Base-by-base conservation (phyloP, 2,113 vertebrate species). In the Coreoperca whiteheadi region DNA sequence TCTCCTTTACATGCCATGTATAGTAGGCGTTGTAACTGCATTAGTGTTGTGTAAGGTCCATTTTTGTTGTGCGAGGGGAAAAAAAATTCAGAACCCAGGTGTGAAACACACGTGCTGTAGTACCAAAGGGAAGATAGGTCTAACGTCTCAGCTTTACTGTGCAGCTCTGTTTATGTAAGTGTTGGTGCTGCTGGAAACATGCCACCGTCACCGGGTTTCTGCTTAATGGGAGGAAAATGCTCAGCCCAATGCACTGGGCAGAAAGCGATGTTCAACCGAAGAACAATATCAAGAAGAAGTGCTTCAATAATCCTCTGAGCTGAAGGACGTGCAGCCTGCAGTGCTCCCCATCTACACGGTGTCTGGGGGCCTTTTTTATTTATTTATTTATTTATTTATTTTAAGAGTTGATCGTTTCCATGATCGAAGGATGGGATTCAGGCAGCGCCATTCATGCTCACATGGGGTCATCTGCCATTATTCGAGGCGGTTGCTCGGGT, bases 401-500 rank as follows among this genome's bases (percentile, higher is more conserved):
- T n/a, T n/a, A n/a, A n/a, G n/a, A n/a, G n/a, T n/a, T 21, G 41
- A 50, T 28, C 14, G 39, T 41, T 54, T 63, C 69, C 21, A 1
- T 65, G 70, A 83, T 69, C 2, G 51, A 82, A 76, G 68, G 76
- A 76, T 81, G 71, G 20, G 61, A 87, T 83, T 57, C 74, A 25
- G 53, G 10, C 15, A 12, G 43, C 2, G 4, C 39, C 65, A 68
- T 67, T 75, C 67, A 54, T 57, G 56, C 61, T 86, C 56, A 53
- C 74, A 86, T 74, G 65, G 54, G 46, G 56, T 84, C 41, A 79
- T 78, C 74, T 50, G 56, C 34, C 73, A 28, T 82, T 81, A 88
- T 87, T 88, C 57, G 81, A 70, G 66, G 77, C 15, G 1, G 7
- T 60, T 74, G 82, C 79, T 63, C 7, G 1, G n/a, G 23, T 75